Evolutionary conservation across 2,113 vertebrate genomes (phyloP), one percentile per base, ranked within the genome.

Genomic region (Ageneiosus marmoratus): DNA sequence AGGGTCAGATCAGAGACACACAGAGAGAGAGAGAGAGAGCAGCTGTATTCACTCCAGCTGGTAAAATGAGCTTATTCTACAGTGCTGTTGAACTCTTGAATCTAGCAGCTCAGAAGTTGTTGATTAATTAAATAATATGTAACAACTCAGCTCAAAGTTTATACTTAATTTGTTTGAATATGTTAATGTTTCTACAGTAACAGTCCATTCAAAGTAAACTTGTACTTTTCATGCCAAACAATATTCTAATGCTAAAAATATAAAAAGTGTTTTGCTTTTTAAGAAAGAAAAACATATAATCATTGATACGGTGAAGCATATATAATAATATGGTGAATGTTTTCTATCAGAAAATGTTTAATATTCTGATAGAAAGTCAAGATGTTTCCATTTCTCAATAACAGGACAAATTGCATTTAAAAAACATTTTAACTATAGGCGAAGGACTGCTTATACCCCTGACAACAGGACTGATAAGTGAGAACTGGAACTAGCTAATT

Each of bases 11-110:
- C n/a, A 86, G 81, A 85, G 88, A 88, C 85, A 65, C 37, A 56
- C 60, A 75, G 60, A 34, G 70, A 85, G 81, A 85, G 86, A 87
- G 88, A 86, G 51, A 81, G 81, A 37, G 84, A 87, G 82, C 83
- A 82, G 77, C 73, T 85, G 87, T 77, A 80, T 83, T 77, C 83
- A 77, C 51, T 87, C 70, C 77, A 63, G 62, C 83, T 76, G 41
- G 72, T 83, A 50, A 85, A 80, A 80, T 79, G 73, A 80, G 70
- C 80, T 83, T 73, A 83, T 83, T 73, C 44, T 44, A 73, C 44
- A 74, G 72, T 12, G 72, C 27, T 32, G 72, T 32, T 22, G 27
- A 75, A 74, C 29, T 51, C 6, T 74, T 1, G 0, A 20, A 32
- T 72, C 22, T 48, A 12, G 11, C 3, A 51, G 27, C 48, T 22